phyloP scores from a whole-genome alignment of 2,797 vertebrate genomes.

The Eurystomus glaucurus region DNA sequence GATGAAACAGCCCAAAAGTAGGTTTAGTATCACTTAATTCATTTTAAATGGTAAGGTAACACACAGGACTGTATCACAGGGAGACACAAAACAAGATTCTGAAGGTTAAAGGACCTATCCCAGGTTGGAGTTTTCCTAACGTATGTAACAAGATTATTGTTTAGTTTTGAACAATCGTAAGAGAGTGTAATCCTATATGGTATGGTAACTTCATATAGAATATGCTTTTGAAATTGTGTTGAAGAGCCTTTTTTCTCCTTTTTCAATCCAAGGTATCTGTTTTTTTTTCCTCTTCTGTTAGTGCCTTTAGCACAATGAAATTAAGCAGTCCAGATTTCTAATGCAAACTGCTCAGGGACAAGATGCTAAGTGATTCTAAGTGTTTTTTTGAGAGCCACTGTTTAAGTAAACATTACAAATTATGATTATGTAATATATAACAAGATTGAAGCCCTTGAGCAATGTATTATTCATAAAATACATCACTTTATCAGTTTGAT shows the following conservation, averaged over 20 bases:
- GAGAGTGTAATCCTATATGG: background rate
- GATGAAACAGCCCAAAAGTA: conserved; percentile 75
- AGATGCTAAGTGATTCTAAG: conserved; percentile 79
- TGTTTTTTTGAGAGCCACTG: conserved; percentile 79
- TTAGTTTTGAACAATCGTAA: background rate
- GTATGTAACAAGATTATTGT: background rate
- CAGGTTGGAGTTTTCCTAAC: background rate
- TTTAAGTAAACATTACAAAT: conserved; percentile 85
- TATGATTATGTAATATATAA: conserved; percentile 76
- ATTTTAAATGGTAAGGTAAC: conserved; percentile 74
- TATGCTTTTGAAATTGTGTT: background rate
- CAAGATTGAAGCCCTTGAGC: conserved; percentile 69
- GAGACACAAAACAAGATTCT: background rate
- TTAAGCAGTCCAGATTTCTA: conserved; percentile 76
- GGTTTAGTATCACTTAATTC: conserved; percentile 71
- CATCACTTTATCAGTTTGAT: conserved; percentile 77
- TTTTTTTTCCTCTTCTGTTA: background rate
- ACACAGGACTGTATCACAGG: conserved; percentile 35
- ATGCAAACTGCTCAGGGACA: conserved; percentile 74
- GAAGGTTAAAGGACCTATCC: conserved; percentile 43
- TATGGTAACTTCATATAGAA: background rate
- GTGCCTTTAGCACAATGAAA: conserved; percentile 54
- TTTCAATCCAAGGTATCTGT: background rate
- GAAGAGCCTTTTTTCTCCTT: background rate
- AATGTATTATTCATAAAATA: conserved; percentile 82